Percentiles rank a stretch among this genome's conserved stretches.
phyloP scores from a whole-genome alignment of 2,797 vertebrate genomes.

The Ctenochaetus hawaiiensis region DNA sequence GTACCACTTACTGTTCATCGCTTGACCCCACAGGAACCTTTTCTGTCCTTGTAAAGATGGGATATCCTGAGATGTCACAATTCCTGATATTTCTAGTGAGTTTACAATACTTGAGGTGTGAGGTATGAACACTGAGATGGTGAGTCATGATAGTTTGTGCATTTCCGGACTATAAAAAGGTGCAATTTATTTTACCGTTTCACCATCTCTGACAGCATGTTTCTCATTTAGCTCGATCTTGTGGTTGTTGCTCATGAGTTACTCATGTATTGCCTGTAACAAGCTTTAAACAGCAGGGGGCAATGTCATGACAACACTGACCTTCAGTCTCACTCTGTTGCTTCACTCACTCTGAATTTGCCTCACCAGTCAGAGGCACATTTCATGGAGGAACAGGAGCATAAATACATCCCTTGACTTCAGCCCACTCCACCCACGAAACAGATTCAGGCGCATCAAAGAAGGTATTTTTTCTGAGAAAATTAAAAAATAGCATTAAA shows the following conservation, averaged over 20 bases:
- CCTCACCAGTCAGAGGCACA: conserved; percentile 20
- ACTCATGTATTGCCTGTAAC: conserved; percentile 14
- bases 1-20: not conserved
- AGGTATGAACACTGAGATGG: not conserved
- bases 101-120: conserved; percentile 7
- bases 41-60: not conserved
- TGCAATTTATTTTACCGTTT: not conserved
- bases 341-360: conserved; percentile 1
- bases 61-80: conserved; percentile 37
- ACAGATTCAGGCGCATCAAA: conserved; percentile 55
- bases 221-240: conserved; percentile 3
- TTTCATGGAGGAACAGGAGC: conserved; percentile 40
- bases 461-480: conserved; percentile 43
- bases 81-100: not conserved
- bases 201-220: not conserved
- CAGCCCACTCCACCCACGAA: conserved; percentile 8
- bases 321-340: not conserved
- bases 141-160: conserved; percentile 35
- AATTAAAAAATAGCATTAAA: conserved; percentile 34
- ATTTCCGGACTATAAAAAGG: not conserved
- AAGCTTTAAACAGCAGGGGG: conserved; percentile 75
- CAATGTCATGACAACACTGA: conserved; percentile 44
- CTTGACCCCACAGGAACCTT: not conserved
- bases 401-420: conserved; percentile 58
- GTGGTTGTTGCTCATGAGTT: conserved; percentile 20